Evolutionary conservation across 2,797 vertebrate genomes (phyloP).

Genomic region (Periophthalmus magnuspinnatus): DNA sequence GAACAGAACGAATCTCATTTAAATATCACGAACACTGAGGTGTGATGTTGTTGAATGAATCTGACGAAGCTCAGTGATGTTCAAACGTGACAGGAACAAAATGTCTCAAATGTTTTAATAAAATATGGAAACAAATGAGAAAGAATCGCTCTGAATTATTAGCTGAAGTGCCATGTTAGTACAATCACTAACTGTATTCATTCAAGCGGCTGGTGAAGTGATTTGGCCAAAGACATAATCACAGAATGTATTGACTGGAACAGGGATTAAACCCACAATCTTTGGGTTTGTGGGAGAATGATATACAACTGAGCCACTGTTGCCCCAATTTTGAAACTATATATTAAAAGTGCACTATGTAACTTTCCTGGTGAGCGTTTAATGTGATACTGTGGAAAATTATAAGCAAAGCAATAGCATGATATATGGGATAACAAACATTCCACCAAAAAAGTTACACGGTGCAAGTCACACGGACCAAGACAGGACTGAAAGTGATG

Average conservation of each 20-base stretch:
- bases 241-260: too few relatives aligned
- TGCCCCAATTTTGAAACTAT: too few relatives aligned
- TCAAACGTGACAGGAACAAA: not conserved
- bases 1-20: conserved; percentile 18
- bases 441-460: too few relatives aligned
- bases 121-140: not conserved
- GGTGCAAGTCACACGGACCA: not conserved
- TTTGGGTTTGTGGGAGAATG: not conserved
- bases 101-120: not conserved
- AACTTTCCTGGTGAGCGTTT: too few relatives aligned
- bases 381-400: too few relatives aligned
- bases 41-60: conserved; percentile 1
- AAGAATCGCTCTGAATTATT: not conserved
- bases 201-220: not conserved
- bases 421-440: too few relatives aligned
- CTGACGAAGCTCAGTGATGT: not conserved
- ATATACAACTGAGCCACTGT: too few relatives aligned
- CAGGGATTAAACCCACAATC: too few relatives aligned
- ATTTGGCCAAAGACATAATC: not conserved
- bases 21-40: conserved; percentile 13
- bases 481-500: not conserved
- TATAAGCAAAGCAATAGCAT: too few relatives aligned
- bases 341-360: too few relatives aligned
- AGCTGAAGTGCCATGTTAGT: too few relatives aligned
- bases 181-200: not conserved